These are phyloP conservation scores for Chaetops frenatus DNA, from an alignment of 2,113 vertebrate genomes.

Conservation along the genomic window DNA sequence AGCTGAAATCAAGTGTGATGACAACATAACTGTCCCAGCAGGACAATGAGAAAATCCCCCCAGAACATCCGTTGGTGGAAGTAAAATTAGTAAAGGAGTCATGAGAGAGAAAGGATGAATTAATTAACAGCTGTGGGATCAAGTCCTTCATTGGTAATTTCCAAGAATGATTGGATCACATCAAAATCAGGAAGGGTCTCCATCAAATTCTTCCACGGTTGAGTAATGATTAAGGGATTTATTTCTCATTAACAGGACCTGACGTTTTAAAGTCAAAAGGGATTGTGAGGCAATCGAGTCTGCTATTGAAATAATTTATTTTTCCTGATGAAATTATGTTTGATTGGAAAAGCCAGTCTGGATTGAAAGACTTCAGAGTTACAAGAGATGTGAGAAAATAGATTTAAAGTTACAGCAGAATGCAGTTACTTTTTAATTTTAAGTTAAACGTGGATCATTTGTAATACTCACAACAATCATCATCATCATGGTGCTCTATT, in stretches of 20 bases:
- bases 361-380: background rate
- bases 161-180: background rate
- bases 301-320: background rate
- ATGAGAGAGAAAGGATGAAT: background rate
- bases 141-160: background rate
- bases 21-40: accelerated
- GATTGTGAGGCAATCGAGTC: background rate
- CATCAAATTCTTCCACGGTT: background rate
- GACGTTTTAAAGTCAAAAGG: background rate
- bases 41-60: background rate
- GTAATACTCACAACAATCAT: background rate
- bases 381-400: background rate
- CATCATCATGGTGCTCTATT: background rate
- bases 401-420: background rate
- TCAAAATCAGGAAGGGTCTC: background rate
- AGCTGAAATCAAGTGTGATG: background rate
- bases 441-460: background rate
- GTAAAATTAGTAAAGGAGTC: background rate
- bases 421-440: background rate
- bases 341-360: background rate
- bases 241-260: background rate
- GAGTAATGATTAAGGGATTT: background rate
- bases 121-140: background rate
- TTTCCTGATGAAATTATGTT: background rate
- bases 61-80: background rate